These are phyloP conservation scores for Kuschelorhynchus macadamiae DNA, from an alignment of 2,888 invertebrate species.

Conservation along the genomic window DNA sequence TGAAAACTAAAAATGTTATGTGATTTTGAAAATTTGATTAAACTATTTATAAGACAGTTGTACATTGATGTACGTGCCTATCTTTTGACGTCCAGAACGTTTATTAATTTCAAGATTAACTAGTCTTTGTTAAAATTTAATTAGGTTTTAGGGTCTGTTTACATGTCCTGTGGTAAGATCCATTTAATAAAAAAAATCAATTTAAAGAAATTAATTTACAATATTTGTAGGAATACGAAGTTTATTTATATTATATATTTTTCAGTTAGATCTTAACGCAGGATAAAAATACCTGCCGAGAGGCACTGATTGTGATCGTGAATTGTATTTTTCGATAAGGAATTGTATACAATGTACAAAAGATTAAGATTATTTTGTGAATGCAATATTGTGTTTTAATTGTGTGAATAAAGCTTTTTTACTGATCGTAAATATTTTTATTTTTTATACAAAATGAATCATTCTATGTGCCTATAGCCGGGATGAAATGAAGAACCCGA, in stretches of 20 bases:
- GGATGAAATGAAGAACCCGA: too few species aligned
- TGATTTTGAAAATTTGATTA: too few species aligned
- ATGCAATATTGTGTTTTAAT: constrained; percentile 63
- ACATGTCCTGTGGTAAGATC: constrained; percentile 12
- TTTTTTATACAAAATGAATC: too few species aligned
- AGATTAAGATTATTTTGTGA: constrained; percentile 65
- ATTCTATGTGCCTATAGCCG: too few species aligned
- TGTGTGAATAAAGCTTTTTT: constrained; percentile 65
- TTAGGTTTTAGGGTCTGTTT: constrained; percentile 34
- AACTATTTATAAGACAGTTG: too few species aligned
- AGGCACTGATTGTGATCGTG: constrained; percentile 62
- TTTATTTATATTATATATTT: constrained; percentile 26
- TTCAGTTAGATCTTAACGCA: constrained; percentile 23
- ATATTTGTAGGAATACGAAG: constrained; percentile 48
- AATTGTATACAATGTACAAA: constrained; percentile 66
- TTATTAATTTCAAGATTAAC: constrained; percentile 38
- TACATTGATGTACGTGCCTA: too few species aligned
- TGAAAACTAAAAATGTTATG: too few species aligned
- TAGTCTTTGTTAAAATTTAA: constrained; percentile 43
- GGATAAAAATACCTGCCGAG: constrained; percentile 35
- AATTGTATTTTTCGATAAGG: constrained; percentile 66
- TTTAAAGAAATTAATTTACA: constrained; percentile 43
- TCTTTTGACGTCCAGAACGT: constrained; percentile 43
- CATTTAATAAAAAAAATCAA: neutral
- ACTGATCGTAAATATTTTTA: too few species aligned